A percentile compares a stretch with the other conserved stretches of the same genome.
These are phyloP conservation scores for Ictalurus furcatus DNA, from an alignment of 2,113 vertebrate species.

Conservation along the genomic window DNA sequence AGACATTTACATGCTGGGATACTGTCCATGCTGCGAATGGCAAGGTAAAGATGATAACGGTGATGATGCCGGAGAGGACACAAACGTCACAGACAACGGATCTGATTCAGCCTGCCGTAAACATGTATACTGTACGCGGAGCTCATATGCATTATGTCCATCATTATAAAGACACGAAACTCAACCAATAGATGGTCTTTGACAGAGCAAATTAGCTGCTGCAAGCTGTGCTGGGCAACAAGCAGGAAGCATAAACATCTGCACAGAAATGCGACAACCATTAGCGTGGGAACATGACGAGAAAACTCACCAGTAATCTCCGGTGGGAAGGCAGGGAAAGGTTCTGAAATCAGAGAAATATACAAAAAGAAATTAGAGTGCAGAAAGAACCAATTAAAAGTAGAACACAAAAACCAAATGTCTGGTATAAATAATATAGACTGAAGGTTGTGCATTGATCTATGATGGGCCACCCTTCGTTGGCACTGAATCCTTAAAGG, in stretches of 20 bases:
- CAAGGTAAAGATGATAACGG: conserved; percentile 14
- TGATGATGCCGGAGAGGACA: conserved; percentile 26
- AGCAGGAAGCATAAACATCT: conserved; percentile 72
- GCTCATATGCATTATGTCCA: neutral
- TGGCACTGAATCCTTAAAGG: neutral
- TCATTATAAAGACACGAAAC: conserved; percentile 22
- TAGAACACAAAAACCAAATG: neutral
- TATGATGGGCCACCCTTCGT: neutral
- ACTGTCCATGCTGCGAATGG: conserved; percentile 45
- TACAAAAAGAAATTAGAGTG: conserved; percentile 12
- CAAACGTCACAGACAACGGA: conserved; percentile 21
- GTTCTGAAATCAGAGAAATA: conserved; percentile 75
- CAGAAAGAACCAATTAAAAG: neutral
- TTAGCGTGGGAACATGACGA: conserved; percentile 50
- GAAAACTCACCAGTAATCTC: conserved; percentile 80
- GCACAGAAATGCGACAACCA: conserved; percentile 58
- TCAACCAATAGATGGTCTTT: conserved; percentile 38
- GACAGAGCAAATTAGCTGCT: conserved; percentile 53
- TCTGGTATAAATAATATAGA: conserved; percentile 1
- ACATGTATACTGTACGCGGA: neutral
- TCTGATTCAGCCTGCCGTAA: conserved; percentile 9
- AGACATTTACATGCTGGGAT: conserved; percentile 48
- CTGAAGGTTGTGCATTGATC: conserved; percentile 3
- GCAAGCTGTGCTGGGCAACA: conserved; percentile 67
- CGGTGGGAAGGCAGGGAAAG: conserved; percentile 87